Base-by-base conservation (phyloP, 2,888 invertebrate genomes). In the Noctua fimbriata region DNA sequence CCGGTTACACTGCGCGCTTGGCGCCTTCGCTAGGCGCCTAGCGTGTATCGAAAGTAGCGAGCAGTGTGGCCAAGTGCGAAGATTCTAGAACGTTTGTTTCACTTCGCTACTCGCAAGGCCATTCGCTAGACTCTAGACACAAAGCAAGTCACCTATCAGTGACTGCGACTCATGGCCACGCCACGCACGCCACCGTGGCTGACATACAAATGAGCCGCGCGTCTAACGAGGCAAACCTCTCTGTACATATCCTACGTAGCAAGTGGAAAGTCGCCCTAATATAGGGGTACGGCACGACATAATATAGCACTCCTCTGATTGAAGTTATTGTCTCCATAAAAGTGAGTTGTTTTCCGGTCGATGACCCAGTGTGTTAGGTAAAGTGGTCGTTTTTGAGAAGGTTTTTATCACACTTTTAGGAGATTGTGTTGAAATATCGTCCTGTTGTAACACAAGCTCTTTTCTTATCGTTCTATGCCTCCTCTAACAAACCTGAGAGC, bases 251-350 rank as follows among this genome's bases (percentile, higher is more conserved):
- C 10, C 10, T 44, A 4, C n/a, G n/a, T 67, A 18, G n/a, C 44
- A 67, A 67, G 67, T 67, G 44, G 67, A 67, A 9, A 18, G 10
- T 44, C n/a, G n/a, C 69, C 69, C 49, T 80, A 81, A 74, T 73
- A 69, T 24, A 55, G 9, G 44, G 58, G 78, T 69, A 79, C 14
- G 83, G 60, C 75, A 60, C 58, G 69, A 88, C 88, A 88, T 82
- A 81, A 87, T 60, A 87, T 78, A 87, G 82, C 87, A 88, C 88
- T 88, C 58, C 55, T 63, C 78, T 86, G 86, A 88, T 87, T 88
- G 87, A 78, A 88, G 78, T 79, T 83, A 82, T 81, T 77, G 77
- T 85, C 81, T 67, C 67, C 47, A 67, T 85, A 74, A 82, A 79
- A 76, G 73, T 21, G 71, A 79, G 65, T 70, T 82, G 79, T 76